Conservation (phyloP, 1,140 invertebrate species). For the Caerostris darwini region DNA sequence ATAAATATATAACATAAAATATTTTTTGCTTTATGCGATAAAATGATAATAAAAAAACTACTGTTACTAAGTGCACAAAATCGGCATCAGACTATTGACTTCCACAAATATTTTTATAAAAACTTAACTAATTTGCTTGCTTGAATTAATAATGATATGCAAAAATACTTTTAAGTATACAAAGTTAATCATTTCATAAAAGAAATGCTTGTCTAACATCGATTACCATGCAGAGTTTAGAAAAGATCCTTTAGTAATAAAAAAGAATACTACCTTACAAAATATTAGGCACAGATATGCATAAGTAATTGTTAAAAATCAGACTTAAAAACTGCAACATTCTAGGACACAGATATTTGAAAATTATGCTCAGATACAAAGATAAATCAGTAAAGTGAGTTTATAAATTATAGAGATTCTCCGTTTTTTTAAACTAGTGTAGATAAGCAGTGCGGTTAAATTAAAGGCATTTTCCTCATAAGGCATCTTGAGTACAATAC, state of each 20-base stretch:
- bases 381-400: background rate
- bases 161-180: constrained; percentile 70
- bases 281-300: constrained; percentile 54
- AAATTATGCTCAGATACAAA: constrained; percentile 18
- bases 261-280: constrained; percentile 66
- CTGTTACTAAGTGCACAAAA: background rate
- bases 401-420: constrained; percentile 27
- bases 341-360: background rate
- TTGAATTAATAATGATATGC: background rate
- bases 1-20: constrained; percentile 22
- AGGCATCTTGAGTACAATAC: constrained; percentile 41
- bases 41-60: background rate
- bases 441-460: constrained; percentile 37
- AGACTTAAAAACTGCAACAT: background rate
- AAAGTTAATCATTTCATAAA: constrained; percentile 12
- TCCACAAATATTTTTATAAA: background rate
- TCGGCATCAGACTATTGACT: constrained; percentile 18
- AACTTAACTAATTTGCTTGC: constrained; percentile 11
- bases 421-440: background rate
- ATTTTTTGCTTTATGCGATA: background rate
- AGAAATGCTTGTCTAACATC: constrained; percentile 51
- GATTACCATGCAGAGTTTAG: constrained; percentile 30
- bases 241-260: constrained; percentile 32
- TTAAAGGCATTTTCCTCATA: constrained; percentile 38
- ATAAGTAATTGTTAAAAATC: constrained; percentile 10